Evolutionary conservation across 2,113 vertebrate species (phyloP).

Genomic region (Verasper variegatus): DNA sequence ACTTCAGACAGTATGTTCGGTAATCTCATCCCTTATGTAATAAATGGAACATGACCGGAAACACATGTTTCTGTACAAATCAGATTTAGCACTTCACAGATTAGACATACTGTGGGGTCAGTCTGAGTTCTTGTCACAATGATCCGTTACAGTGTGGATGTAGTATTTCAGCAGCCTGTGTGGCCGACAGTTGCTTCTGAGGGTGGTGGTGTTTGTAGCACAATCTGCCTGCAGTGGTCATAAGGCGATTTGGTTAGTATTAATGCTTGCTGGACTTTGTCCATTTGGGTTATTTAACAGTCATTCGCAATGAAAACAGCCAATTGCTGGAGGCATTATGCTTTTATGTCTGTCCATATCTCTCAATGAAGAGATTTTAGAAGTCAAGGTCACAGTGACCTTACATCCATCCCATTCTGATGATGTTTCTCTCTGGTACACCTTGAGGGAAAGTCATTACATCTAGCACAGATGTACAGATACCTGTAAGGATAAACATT

Average conservation of each 20-base stretch:
- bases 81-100: conserved; percentile 43
- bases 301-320: not conserved
- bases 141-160: conserved; percentile 19
- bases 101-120: conserved; percentile 28
- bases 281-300: conserved; percentile 26
- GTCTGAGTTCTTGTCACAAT: conserved; percentile 25
- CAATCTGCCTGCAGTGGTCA: not conserved
- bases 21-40: conserved; percentile 50
- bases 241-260: conserved; percentile 14
- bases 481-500: too few species aligned
- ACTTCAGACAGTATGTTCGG: conserved; percentile 29
- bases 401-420: not conserved
- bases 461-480: not conserved
- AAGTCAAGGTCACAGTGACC: not conserved
- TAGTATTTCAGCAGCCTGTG: not conserved
- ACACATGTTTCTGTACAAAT: conserved; percentile 41
- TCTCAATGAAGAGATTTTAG: not conserved
- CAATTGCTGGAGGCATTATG: not conserved
- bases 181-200: not conserved
- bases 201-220: conserved; percentile 19
- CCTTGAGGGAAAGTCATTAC: not conserved
- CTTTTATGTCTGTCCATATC: not conserved
- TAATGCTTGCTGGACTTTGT: not conserved
- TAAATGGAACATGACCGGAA: conserved; percentile 32
- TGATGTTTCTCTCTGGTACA: not conserved